A percentile compares a stretch with the other conserved stretches of the same genome.
phyloP scores from a whole-genome alignment of 2,113 vertebrate genomes.

The Apus apus region DNA sequence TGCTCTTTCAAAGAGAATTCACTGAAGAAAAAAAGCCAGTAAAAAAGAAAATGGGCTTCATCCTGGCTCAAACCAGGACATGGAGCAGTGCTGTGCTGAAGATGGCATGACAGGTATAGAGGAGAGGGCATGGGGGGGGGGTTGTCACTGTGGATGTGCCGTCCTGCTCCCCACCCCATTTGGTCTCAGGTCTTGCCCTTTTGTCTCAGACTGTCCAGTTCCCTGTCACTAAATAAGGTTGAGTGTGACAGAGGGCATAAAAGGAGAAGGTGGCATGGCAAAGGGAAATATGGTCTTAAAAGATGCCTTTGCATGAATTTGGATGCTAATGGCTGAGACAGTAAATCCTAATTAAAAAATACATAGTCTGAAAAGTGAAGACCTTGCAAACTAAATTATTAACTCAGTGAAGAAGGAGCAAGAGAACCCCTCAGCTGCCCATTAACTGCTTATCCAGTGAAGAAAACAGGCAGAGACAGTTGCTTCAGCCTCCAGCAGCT shows the following conservation, averaged over 20 bases:
- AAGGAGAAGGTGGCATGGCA: neutral
- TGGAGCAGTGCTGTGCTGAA: neutral
- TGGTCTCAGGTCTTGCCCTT: neutral
- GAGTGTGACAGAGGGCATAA: neutral
- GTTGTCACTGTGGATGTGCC: neutral
- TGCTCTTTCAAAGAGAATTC: too few relatives aligned
- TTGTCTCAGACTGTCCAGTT: neutral
- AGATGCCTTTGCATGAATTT: neutral
- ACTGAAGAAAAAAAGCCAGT: too few relatives aligned
- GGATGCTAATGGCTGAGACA: neutral
- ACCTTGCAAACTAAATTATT: neutral
- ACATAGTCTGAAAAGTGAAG: neutral
- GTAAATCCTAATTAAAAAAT: neutral
- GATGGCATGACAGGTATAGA: fast-evolving
- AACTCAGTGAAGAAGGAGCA: neutral
- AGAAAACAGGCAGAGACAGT: neutral
- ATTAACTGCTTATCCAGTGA: neutral
- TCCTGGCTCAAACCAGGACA: too few relatives aligned
- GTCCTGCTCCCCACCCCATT: neutral
- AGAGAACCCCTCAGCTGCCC: neutral
- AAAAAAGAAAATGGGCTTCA: too few relatives aligned
- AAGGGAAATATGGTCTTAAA: neutral
- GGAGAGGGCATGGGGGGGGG: fast-evolving
- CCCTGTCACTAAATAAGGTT: neutral
- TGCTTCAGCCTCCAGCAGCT: neutral